A percentile compares a stretch with the other conserved stretches of the same genome.
phyloP scores from a whole-genome alignment of 1,140 invertebrate genomes.

The Camponotus pennsylvanicus region DNA sequence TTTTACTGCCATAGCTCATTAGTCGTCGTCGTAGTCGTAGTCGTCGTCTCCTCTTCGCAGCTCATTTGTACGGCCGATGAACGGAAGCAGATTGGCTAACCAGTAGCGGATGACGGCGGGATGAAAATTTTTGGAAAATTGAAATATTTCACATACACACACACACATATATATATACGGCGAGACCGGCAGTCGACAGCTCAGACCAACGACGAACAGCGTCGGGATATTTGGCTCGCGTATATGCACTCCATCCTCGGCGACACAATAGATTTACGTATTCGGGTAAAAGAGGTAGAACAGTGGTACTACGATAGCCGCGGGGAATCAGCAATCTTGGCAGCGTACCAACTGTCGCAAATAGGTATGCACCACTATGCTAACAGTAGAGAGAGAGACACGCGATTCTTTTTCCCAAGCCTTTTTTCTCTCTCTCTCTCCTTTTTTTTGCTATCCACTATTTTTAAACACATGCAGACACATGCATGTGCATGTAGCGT shows the following conservation, averaged over 20 bases:
- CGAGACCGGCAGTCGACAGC: conserved; percentile 26
- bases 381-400: conserved; percentile 70
- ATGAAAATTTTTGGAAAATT: conserved; percentile 76
- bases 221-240: conserved; percentile 75
- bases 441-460: conserved; percentile 41
- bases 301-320: conserved; percentile 79
- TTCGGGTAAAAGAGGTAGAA: conserved; percentile 78
- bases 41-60: conserved; percentile 41
- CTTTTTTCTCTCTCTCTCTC: conserved; percentile 3
- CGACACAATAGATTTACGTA: conserved; percentile 81
- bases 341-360: conserved; percentile 79
- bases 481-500: not conserved
- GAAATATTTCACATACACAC: conserved; percentile 69
- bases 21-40: conserved; percentile 39
- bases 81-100: conserved; percentile 58
- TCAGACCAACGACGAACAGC: conserved; percentile 60
- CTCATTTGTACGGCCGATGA: conserved; percentile 59
- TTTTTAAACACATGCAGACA: conserved; percentile 41
- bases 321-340: conserved; percentile 80
- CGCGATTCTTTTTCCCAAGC: conserved; percentile 68
- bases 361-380: conserved; percentile 78
- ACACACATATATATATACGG: not conserved
- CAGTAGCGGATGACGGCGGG: conserved; percentile 17
- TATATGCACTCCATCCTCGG: conserved; percentile 74
- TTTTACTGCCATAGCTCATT: conserved; percentile 64